Evolutionary conservation across 2,888 invertebrate species (phyloP).

Genomic region (Noctuana brunneofusca): DNA sequence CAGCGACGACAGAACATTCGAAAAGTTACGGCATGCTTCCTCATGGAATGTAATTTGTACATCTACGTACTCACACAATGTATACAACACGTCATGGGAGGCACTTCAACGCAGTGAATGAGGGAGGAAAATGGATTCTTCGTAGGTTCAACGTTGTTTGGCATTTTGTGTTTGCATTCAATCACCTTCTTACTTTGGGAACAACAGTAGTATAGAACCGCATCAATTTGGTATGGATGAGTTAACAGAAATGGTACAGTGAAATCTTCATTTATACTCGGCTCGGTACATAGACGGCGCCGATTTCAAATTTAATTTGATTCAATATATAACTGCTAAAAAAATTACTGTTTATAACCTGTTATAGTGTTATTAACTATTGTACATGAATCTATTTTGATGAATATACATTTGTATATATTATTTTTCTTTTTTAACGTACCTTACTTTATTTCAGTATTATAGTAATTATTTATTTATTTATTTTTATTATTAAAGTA

Average conservation of each 20-base stretch:
- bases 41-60: conserved; percentile 38
- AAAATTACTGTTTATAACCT: no score
- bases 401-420: no score
- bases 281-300: no score
- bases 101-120: conserved; percentile 32
- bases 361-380: no score
- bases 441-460: no score
- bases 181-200: conserved; percentile 19
- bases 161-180: conserved; percentile 36
- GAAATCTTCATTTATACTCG: not conserved
- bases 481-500: no score
- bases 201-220: not conserved
- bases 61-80: conserved; percentile 31
- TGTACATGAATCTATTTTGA: no score
- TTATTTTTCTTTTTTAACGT: no score
- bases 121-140: conserved; percentile 32
- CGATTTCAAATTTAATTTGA: no score
- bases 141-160: conserved; percentile 40
- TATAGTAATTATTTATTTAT: no score
- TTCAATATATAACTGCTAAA: no score
- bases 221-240: not conserved
- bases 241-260: not conserved
- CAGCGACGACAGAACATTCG: conserved; percentile 11
- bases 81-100: conserved; percentile 29
- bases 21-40: conserved; percentile 21